A percentile compares a stretch with the other conserved stretches of the same genome.
Conservation (phyloP, 2,113 vertebrate species). For the Phocoena sinus region DNA sequence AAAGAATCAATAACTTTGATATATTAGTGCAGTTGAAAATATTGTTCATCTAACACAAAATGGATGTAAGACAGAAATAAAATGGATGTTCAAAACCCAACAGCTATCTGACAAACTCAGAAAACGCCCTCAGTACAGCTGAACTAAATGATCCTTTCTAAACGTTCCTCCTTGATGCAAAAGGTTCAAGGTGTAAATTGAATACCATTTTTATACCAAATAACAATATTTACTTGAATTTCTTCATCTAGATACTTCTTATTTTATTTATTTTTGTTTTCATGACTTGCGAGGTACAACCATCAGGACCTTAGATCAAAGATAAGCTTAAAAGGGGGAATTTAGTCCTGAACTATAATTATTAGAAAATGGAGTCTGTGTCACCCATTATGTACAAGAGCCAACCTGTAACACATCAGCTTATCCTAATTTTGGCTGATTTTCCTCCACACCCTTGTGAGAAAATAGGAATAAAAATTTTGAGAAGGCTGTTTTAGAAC, state of each 20-base stretch:
- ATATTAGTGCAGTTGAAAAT: slow-evolving; percentile 13
- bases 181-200: neutral
- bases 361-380: neutral
- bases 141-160: slow-evolving; percentile 21
- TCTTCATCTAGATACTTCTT: neutral
- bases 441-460: neutral
- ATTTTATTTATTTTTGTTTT: neutral
- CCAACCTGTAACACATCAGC: rapidly evolving
- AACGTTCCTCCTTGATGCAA: neutral
- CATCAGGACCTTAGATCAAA: neutral
- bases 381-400: rapidly evolving
- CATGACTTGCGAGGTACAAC: neutral
- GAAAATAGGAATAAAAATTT: neutral
- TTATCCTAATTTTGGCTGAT: neutral
- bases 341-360: neutral
- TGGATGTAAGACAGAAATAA: neutral
- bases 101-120: neutral
- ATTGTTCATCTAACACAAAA: slow-evolving; percentile 55
- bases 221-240: neutral
- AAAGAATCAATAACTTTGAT: slow-evolving; percentile 41
- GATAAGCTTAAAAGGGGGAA: neutral
- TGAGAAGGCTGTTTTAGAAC: neutral
- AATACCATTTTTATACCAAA: neutral
- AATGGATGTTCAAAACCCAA: slow-evolving; percentile 14
- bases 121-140: neutral